Conservation (phyloP, 2,797 vertebrate species). For the Aeoliscus strigatus region DNA sequence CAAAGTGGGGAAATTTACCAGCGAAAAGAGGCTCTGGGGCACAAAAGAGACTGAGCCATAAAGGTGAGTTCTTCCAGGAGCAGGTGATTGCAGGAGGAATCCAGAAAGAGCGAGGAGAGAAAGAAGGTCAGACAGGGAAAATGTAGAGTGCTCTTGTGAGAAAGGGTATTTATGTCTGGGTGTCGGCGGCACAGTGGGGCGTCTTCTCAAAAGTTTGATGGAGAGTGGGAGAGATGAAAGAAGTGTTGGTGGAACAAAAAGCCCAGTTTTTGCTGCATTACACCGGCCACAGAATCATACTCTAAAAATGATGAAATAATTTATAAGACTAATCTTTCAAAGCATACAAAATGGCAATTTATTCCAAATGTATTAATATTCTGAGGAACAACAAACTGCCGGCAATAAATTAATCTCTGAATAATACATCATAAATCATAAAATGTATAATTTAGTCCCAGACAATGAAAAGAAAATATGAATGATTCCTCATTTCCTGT, state of each 20-base stretch:
- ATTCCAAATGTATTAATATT: conserved; percentile 60
- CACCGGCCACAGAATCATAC: conserved; percentile 47
- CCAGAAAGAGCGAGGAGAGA: conserved; percentile 22
- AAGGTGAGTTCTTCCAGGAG: conserved; percentile 27
- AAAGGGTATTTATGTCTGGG: conserved; percentile 65
- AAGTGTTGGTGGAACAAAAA: conserved; percentile 56
- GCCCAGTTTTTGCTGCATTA: conserved; percentile 61
- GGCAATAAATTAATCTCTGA: conserved; percentile 60
- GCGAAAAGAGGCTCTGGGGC: conserved; percentile 4
- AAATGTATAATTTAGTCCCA: conserved; percentile 67
- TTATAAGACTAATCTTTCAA: conserved; percentile 62
- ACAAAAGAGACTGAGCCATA: conserved; percentile 22
- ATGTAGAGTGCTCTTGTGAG: conserved; percentile 46
- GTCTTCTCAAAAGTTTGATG: conserved; percentile 62
- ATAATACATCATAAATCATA: conserved; percentile 63
- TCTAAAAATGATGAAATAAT: conserved; percentile 61
- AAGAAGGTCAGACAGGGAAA: conserved; percentile 64
- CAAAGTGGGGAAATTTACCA: conserved; percentile 15
- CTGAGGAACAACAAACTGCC: conserved; percentile 62
- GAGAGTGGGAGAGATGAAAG: conserved; percentile 33
- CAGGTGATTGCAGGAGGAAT: conserved; percentile 10
- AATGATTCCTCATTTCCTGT: conserved; percentile 23
- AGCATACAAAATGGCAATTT: conserved; percentile 40
- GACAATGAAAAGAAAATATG: conserved; percentile 39
- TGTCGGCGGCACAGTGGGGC: conserved; percentile 50